Evolutionary conservation across 1,140 invertebrate species (phyloP).

Genomic region (Triops cancriformis): DNA sequence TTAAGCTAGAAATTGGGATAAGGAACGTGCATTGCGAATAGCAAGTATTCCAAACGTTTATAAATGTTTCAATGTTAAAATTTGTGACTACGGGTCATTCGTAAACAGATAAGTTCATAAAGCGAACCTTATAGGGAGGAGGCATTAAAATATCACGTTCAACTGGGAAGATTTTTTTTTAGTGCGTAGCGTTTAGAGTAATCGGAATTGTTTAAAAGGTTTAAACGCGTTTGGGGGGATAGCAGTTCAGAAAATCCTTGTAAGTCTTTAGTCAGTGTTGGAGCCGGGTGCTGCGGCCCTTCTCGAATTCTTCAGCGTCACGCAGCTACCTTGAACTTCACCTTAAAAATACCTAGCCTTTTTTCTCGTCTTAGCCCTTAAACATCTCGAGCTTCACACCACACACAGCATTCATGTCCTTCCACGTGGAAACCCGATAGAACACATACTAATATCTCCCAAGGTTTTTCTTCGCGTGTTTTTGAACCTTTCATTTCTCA

Average conservation of each 20-base stretch:
- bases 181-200: too few species aligned
- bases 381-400: too few species aligned
- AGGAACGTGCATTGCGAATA: too few species aligned
- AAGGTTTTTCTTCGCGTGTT: background rate
- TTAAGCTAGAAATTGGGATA: too few species aligned
- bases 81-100: too few species aligned
- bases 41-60: background rate
- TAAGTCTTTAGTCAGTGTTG: background rate
- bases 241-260: background rate
- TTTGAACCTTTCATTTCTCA: too few species aligned
- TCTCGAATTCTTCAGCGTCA: background rate
- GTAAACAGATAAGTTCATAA: too few species aligned
- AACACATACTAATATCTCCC: background rate
- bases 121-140: too few species aligned
- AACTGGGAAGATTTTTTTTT: too few species aligned
- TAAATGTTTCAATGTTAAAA: background rate
- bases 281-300: background rate
- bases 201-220: too few species aligned
- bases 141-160: too few species aligned
- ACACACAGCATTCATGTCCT: background rate
- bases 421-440: conserved; percentile 8
- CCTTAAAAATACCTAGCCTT: background rate
- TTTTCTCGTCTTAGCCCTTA: too few species aligned
- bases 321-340: background rate
- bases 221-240: background rate